These are phyloP conservation scores for Caranx ignobilis DNA, from an alignment of 2,113 vertebrate species.

Conservation along the genomic window DNA sequence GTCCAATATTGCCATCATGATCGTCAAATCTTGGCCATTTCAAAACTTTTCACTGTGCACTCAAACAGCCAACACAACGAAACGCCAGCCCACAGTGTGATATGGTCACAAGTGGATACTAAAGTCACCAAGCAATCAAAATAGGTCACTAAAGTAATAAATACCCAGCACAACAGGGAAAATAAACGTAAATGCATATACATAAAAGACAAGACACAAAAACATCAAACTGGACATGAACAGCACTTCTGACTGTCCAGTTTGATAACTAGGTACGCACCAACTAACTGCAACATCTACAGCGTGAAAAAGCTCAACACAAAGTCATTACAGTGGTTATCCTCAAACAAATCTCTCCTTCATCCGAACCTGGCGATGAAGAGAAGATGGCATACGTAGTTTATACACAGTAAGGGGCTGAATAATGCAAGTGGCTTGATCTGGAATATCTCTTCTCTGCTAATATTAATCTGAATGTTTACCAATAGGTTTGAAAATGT, in stretches of 20 bases:
- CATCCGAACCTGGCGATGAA: neutral
- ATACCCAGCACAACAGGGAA: neutral
- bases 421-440: neutral
- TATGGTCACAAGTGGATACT: slow-evolving; percentile 23
- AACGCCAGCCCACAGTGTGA: slow-evolving; percentile 31
- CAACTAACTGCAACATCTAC: neutral
- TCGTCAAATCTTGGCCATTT: slow-evolving; percentile 20
- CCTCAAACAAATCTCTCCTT: neutral
- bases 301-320: neutral
- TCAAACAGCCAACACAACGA: slow-evolving; percentile 48
- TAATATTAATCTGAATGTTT: no score
- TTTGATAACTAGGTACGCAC: neutral
- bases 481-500: no score
- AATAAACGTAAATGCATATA: neutral
- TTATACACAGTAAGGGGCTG: neutral
- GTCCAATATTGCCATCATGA: slow-evolving; percentile 31
- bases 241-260: neutral
- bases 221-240: neutral
- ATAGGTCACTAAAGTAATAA: slow-evolving; percentile 22
- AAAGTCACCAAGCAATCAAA: slow-evolving; percentile 15
- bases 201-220: slow-evolving; percentile 4
- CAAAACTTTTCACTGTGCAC: slow-evolving; percentile 5
- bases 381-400: neutral
- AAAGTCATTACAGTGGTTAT: neutral
- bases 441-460: no score